phyloP scores from a whole-genome alignment of 2,113 vertebrate species.

The Ardeotis arabs region DNA sequence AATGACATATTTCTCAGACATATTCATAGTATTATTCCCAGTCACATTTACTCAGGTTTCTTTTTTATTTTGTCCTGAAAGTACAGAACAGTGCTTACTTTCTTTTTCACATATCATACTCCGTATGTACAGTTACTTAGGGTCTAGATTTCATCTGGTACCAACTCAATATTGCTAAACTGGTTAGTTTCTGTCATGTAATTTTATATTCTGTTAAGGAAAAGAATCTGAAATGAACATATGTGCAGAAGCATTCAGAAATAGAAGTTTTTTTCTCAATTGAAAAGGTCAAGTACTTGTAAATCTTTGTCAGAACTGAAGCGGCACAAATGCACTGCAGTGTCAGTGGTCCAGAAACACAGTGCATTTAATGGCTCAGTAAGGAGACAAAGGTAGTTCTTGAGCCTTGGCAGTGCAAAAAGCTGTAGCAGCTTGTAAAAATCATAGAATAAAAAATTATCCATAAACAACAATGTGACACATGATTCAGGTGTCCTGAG shows the following conservation, averaged over 20 bases:
- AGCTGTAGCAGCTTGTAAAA: not conserved
- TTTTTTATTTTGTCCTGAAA: not conserved
- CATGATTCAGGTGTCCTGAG: not conserved
- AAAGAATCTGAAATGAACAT: conserved; percentile 5
- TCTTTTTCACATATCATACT: not conserved
- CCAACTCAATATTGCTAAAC: not conserved
- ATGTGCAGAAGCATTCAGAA: conserved; percentile 10
- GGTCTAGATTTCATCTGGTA: not conserved
- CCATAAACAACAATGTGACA: not conserved
- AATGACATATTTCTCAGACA: not conserved
- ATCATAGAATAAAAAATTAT: not conserved
- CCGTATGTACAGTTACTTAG: not conserved
- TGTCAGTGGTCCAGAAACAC: conserved; percentile 2
- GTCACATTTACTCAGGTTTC: not conserved
- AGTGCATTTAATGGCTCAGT: not conserved
- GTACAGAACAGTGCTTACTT: not conserved
- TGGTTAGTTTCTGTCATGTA: not conserved
- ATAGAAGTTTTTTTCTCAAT: not conserved
- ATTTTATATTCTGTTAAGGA: conserved; percentile 36
- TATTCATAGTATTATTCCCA: not conserved
- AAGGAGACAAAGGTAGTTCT: not conserved
- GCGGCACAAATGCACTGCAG: not conserved
- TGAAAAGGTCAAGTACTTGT: conserved; percentile 37
- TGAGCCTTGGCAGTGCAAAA: not conserved
- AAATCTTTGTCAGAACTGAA: conserved; percentile 47